Evolutionary conservation across 2,888 invertebrate species (phyloP).

Genomic region (Schizaphis graminum): DNA sequence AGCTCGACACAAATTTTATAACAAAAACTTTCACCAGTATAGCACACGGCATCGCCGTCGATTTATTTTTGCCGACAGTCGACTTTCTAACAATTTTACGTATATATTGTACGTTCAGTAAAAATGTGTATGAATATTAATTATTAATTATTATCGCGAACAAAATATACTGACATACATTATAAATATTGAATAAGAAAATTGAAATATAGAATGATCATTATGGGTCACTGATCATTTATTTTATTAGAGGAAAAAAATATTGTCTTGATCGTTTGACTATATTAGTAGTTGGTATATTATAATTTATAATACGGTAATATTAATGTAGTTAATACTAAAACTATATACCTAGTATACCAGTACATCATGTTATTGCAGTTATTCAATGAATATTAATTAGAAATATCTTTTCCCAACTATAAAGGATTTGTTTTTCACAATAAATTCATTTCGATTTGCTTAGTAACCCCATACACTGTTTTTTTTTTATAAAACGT

Average conservation of each 20-base stretch:
- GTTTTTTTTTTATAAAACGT: background rate
- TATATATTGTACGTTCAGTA: background rate
- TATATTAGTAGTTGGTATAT: background rate
- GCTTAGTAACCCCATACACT: background rate
- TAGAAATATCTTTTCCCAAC: background rate
- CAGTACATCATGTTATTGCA: background rate
- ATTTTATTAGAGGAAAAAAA: background rate
- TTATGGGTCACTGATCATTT: background rate
- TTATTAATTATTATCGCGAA: background rate
- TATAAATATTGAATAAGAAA: background rate
- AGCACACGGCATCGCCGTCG: too few relatives aligned
- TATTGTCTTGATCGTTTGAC: background rate
- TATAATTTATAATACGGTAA: background rate
- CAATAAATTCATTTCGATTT: background rate
- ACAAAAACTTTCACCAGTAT: background rate
- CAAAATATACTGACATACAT: background rate
- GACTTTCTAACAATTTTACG: background rate
- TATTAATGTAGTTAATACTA: background rate
- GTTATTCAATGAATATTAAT: background rate
- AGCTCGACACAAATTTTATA: background rate
- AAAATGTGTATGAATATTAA: background rate
- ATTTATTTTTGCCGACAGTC: background rate
- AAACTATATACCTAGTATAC: background rate
- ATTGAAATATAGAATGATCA: background rate
- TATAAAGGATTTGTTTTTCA: background rate